phyloP scores from a whole-genome alignment of 2,113 vertebrate genomes.

The Sinocyclocheilus maitianheensis region DNA sequence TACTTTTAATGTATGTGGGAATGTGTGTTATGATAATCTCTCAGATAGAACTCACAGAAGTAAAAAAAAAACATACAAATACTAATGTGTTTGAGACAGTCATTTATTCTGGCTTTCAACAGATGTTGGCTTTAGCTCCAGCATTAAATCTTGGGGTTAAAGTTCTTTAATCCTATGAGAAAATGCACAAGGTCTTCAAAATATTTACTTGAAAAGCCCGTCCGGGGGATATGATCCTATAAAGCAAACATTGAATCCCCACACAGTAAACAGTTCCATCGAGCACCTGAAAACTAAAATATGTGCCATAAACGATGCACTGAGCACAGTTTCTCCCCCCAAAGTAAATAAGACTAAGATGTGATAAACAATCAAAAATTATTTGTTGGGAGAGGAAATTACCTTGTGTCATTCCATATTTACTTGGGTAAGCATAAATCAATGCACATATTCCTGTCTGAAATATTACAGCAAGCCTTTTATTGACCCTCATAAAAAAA shows the following conservation, averaged over 20 bases:
- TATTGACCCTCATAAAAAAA: not conserved
- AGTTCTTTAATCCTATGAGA: constrained; percentile 56
- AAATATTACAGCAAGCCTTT: not conserved
- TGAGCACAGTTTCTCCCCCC: not conserved
- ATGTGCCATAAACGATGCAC: constrained; percentile 21
- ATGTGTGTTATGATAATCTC: not conserved
- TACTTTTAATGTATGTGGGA: not conserved
- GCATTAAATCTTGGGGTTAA: constrained; percentile 48
- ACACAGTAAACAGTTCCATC: constrained; percentile 53
- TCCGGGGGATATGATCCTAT: constrained; percentile 54
- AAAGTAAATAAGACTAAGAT: constrained; percentile 38
- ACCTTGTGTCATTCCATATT: constrained; percentile 29
- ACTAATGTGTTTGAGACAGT: constrained; percentile 1
- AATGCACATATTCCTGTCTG: constrained; percentile 20
- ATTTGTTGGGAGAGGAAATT: constrained; percentile 10
- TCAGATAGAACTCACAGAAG: constrained; percentile 14
- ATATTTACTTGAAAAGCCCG: constrained; percentile 57
- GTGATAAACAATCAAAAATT: constrained; percentile 40
- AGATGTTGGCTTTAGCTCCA: constrained; percentile 48
- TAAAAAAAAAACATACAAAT: not conserved
- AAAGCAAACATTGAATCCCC: constrained; percentile 56
- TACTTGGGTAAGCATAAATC: constrained; percentile 4
- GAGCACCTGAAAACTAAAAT: constrained; percentile 35
- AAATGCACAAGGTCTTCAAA: constrained; percentile 49
- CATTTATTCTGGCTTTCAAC: constrained; percentile 50